Percentiles rank a stretch among this genome's conserved stretches.
Conservation (phyloP, 2,113 vertebrate species). For the Chaetura pelagica region DNA sequence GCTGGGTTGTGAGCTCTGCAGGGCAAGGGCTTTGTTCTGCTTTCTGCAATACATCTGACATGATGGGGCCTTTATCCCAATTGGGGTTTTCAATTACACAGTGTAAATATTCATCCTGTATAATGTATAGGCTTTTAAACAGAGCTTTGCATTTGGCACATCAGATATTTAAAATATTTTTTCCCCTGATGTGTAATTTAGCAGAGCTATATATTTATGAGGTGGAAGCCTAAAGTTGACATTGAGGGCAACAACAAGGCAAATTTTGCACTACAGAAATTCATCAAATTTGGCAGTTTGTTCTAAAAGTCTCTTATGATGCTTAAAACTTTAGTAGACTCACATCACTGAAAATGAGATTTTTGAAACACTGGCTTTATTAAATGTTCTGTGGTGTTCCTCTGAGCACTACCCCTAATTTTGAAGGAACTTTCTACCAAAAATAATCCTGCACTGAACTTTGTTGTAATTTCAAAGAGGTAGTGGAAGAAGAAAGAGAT, state of each 20-base stretch:
- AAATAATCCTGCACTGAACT: not conserved
- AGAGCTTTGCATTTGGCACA: not conserved
- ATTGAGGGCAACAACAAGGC: not conserved
- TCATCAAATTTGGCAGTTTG: not conserved
- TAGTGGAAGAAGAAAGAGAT: not conserved
- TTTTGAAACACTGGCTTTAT: not conserved
- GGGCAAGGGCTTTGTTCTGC: not conserved
- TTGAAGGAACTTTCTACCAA: not conserved
- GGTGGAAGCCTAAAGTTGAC: not conserved
- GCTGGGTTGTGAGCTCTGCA: not conserved
- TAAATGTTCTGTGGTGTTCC: not conserved
- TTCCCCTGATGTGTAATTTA: not conserved
- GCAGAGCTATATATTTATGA: not conserved
- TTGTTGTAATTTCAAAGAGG: not conserved
- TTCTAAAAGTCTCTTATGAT: not conserved
- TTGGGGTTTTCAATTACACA: not conserved
- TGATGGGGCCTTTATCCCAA: not conserved
- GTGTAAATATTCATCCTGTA: not conserved
- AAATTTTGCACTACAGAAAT: not conserved
- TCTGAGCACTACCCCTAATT: not conserved
- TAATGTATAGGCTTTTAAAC: not conserved
- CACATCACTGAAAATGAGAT: not conserved
- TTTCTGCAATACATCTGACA: not conserved
- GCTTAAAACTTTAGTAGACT: not conserved
- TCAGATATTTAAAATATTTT: not conserved